Base-by-base conservation (phyloP, 1,140 invertebrate genomes). In the Phthorimaea operculella region DNA sequence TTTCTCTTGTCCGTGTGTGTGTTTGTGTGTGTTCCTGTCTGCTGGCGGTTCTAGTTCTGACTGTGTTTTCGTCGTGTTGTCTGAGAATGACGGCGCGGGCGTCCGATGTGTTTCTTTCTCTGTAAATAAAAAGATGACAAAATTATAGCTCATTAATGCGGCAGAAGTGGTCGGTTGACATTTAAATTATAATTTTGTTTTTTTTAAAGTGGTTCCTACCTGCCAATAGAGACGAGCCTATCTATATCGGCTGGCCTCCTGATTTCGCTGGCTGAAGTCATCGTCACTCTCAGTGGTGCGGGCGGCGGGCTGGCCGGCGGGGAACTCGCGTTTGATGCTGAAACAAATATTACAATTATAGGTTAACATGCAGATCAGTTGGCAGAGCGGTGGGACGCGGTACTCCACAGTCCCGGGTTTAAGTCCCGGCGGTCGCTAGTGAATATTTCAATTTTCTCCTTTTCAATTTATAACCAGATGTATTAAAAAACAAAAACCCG, bases 1-100 rank as follows among this genome's bases (percentile, higher is more conserved):
- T 57, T 59, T 16, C 45, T 47, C 16, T 18, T 47, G 12, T 47
- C 3, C 11, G 2, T 3, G 8, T 47, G 14, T 47, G 45, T 14
- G 17, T 18, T 33, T 33, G 17, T 16, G 10, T 48, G 12, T 59
- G 64, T 52, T 60, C 69, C 16, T 55, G 55, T 0, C 64, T 57
- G 8, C 58, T 52, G 0, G 63, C 59, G 21, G 36, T 28, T 18
- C 64, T 50, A 4, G 64, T 61, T 15, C 55, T 85, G 53, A 88
- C 86, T 17, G 88, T 88, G 44, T 87, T 87, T 42, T 82, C 79
- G 60, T 84, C 81, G 55, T 81, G 79, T 47, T 81, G 77, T 12
- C 79, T 59, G 4, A 82, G 68, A 16, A 82, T 65, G 0, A 81
- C 79, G 12, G 79, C 81, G 44, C 81, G 69, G 6, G 79, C 79